Conservation (phyloP, 2,113 vertebrate genomes). For the Prunella fulvescens region DNA sequence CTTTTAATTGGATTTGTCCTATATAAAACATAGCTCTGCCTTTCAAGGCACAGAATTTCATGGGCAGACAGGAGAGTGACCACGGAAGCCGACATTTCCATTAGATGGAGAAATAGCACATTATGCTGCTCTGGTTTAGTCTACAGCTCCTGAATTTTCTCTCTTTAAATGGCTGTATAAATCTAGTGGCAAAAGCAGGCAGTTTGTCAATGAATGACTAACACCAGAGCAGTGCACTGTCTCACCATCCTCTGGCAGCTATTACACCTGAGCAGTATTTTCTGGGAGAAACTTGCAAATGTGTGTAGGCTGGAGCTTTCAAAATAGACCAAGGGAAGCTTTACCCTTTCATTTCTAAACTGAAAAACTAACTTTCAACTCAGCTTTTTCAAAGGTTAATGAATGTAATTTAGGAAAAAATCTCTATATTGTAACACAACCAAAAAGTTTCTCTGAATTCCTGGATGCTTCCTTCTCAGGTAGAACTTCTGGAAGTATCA, state of each 20-base stretch:
- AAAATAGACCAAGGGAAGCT: background rate
- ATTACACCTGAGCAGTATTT: background rate
- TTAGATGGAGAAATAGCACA: constrained; percentile 69
- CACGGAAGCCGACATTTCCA: constrained; percentile 69
- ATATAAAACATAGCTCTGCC: background rate
- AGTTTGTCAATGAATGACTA: constrained; percentile 37
- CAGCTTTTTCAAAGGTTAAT: background rate
- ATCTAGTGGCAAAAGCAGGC: constrained; percentile 33
- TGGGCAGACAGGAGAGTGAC: background rate
- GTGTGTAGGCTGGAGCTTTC: background rate
- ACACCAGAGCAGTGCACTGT: background rate
- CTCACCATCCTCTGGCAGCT: background rate
- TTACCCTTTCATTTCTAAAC: background rate
- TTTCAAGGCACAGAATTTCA: background rate
- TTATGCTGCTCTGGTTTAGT: constrained; percentile 58
- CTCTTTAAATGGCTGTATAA: constrained; percentile 65
- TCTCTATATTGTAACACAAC: background rate
- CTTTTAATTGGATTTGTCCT: background rate
- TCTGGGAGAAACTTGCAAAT: background rate
- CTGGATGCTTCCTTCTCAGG: background rate
- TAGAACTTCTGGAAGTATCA: background rate
- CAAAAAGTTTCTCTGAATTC: background rate
- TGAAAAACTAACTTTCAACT: background rate
- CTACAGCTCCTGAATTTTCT: constrained; percentile 50
- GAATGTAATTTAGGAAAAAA: background rate